Evolutionary conservation across 1,140 invertebrate genomes (phyloP).

Genomic region (Anagrus nilaparvatae): DNA sequence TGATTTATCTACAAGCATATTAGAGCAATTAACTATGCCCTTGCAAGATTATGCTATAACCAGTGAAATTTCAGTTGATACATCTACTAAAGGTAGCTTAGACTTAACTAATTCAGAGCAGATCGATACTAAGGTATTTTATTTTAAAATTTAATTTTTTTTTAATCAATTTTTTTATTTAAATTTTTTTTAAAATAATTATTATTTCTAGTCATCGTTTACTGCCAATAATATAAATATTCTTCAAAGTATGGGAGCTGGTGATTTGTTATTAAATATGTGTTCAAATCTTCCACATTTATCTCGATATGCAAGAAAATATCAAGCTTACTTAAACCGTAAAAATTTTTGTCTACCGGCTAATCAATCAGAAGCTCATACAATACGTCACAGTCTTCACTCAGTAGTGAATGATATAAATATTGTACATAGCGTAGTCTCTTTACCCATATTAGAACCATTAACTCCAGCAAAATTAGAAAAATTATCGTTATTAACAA

Average conservation of each 20-base stretch:
- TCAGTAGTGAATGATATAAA: slow-evolving; percentile 72
- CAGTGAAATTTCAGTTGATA: slow-evolving; percentile 24
- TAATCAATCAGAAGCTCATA: slow-evolving; percentile 63
- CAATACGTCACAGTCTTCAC: slow-evolving; percentile 62
- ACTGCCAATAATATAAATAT: slow-evolving; percentile 43
- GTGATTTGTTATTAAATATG: slow-evolving; percentile 66
- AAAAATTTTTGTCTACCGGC: slow-evolving; percentile 56
- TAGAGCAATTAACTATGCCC: slow-evolving; percentile 56
- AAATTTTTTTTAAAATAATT: slow-evolving; percentile 4
- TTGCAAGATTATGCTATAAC: slow-evolving; percentile 42
- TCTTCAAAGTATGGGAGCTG: slow-evolving; percentile 63
- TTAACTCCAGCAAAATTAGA: slow-evolving; percentile 69
- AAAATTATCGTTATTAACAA: slow-evolving; percentile 64
- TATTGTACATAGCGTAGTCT: slow-evolving; percentile 70
- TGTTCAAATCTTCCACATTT: slow-evolving; percentile 67
- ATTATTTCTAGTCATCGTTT: slow-evolving; percentile 38
- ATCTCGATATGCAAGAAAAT: slow-evolving; percentile 60
- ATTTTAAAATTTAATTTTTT: background rate
- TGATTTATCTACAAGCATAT: slow-evolving; percentile 53
- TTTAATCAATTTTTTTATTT: slow-evolving; percentile 2
- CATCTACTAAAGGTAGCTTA: slow-evolving; percentile 23
- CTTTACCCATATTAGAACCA: slow-evolving; percentile 78
- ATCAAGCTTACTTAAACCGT: slow-evolving; percentile 57
- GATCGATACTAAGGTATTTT: slow-evolving; percentile 31
- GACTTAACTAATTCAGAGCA: slow-evolving; percentile 23